Percentiles rank a stretch among this genome's conserved stretches.
Conservation (phyloP, 1,140 invertebrate species). For the Acromyrmex echinatior region DNA sequence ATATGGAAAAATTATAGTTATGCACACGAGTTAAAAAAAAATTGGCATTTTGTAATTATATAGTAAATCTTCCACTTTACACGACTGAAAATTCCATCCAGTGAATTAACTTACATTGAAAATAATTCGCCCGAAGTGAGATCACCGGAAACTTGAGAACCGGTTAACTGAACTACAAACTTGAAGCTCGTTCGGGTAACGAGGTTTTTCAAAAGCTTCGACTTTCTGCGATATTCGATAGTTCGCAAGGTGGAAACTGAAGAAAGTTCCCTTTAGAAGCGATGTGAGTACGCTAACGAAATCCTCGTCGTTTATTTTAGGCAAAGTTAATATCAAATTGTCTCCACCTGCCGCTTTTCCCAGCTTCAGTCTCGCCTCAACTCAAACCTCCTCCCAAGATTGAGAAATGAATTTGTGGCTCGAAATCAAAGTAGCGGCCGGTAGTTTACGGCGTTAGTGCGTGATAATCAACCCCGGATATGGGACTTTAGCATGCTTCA, state of each 20-base stretch:
- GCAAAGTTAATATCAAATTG: slow-evolving; percentile 30
- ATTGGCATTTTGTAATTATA: slow-evolving; percentile 31
- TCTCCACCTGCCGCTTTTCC: not conserved
- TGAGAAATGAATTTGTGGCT: not conserved
- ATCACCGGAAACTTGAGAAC: slow-evolving; percentile 22
- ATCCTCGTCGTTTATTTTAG: slow-evolving; percentile 31
- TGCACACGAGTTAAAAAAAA: not conserved
- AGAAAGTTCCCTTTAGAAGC: slow-evolving; percentile 6
- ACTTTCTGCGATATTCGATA: slow-evolving; percentile 48
- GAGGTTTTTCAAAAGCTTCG: slow-evolving; percentile 60
- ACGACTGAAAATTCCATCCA: slow-evolving; percentile 15
- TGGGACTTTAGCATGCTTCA: slow-evolving; percentile 66
- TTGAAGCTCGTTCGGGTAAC: slow-evolving; percentile 38
- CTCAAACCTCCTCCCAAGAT: not conserved
- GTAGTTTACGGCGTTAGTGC: slow-evolving; percentile 23
- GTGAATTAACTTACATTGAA: slow-evolving; percentile 39
- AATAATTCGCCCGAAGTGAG: slow-evolving; percentile 42
- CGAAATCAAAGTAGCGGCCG: slow-evolving; percentile 16
- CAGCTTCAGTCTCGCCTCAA: not conserved
- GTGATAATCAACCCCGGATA: slow-evolving; percentile 63
- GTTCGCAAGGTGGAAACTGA: slow-evolving; percentile 7
- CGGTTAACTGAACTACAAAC: slow-evolving; percentile 40
- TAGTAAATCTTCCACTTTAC: slow-evolving; percentile 13
- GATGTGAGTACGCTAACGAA: not conserved
- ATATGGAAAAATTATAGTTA: not conserved